A percentile compares a stretch with the other conserved stretches of the same genome.
Conservation (phyloP, 2,888 invertebrate species). For the Drosophila tanythrix region DNA sequence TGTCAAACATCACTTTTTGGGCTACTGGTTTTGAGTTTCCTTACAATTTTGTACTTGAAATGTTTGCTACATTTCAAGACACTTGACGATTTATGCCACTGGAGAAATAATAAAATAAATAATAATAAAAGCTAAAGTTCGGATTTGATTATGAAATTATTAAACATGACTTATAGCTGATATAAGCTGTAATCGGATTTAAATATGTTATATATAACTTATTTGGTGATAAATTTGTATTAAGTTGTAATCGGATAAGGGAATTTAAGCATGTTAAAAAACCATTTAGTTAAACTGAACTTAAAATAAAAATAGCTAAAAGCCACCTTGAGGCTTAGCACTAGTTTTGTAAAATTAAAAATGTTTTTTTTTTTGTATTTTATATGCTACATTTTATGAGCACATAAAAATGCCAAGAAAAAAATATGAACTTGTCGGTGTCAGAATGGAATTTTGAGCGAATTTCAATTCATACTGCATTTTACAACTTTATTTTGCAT, state of each 20-base stretch:
- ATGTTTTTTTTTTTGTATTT: background rate
- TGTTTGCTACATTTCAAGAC: slow-evolving; percentile 1
- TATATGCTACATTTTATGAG: background rate
- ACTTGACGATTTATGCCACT: background rate
- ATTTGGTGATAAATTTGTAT: background rate
- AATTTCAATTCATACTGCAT: slow-evolving; percentile 9
- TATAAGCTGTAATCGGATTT: background rate
- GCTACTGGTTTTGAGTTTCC: slow-evolving; percentile 45
- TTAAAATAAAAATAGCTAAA: background rate
- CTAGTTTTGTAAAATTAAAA: background rate
- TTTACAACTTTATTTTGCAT: slow-evolving; percentile 26
- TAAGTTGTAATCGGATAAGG: background rate
- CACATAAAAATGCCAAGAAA: slow-evolving; percentile 14
- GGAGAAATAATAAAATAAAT: background rate
- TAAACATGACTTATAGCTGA: background rate
- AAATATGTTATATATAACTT: background rate
- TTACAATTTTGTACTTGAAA: slow-evolving; percentile 23
- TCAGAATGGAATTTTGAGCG: background rate
- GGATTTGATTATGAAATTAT: background rate
- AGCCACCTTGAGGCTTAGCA: background rate
- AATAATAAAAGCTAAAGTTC: background rate
- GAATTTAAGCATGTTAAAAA: background rate
- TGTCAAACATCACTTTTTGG: slow-evolving; percentile 47
- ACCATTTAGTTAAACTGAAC: background rate
- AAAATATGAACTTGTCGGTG: slow-evolving; percentile 4